Conservation (phyloP, 1,140 invertebrate genomes). For the Drosophila kurseongensis region DNA sequence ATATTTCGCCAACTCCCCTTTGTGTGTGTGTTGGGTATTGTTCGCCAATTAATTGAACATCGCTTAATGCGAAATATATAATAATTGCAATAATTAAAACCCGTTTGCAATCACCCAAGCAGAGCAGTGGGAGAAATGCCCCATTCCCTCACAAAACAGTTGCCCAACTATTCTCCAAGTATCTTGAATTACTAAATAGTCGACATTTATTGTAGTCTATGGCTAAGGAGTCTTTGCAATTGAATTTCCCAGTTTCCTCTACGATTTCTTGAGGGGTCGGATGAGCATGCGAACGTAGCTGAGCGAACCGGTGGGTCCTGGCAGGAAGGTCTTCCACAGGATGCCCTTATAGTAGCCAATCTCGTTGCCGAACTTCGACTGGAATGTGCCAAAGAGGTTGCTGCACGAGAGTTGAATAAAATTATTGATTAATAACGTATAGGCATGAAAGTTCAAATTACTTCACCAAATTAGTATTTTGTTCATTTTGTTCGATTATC, state of each 20-base stretch:
- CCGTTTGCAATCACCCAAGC: constrained; percentile 39
- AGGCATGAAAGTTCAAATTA: too few relatives aligned
- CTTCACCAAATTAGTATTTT: too few relatives aligned
- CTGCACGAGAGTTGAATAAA: constrained; percentile 9
- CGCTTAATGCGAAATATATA: constrained; percentile 40
- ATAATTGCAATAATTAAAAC: constrained; percentile 49
- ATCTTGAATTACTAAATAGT: constrained; percentile 4
- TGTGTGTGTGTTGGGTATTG: constrained; percentile 10
- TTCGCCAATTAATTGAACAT: constrained; percentile 51
- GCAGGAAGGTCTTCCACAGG: constrained; percentile 59
- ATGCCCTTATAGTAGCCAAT: constrained; percentile 66
- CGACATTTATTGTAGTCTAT: constrained; percentile 8
- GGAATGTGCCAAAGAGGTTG: constrained; percentile 69
- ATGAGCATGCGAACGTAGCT: constrained; percentile 66
- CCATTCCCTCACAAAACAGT: neutral
- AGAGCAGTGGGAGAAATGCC: neutral
- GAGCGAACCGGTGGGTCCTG: constrained; percentile 62
- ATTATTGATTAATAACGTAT: neutral
- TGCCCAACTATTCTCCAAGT: neutral
- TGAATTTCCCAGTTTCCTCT: neutral
- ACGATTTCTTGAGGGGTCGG: constrained; percentile 37
- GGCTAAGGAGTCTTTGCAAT: constrained; percentile 17
- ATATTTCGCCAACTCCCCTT: constrained; percentile 12
- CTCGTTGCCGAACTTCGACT: constrained; percentile 37
- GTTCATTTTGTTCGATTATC: too few relatives aligned